Conservation (phyloP, 2,113 vertebrate species). For the Eulemur macaco region DNA sequence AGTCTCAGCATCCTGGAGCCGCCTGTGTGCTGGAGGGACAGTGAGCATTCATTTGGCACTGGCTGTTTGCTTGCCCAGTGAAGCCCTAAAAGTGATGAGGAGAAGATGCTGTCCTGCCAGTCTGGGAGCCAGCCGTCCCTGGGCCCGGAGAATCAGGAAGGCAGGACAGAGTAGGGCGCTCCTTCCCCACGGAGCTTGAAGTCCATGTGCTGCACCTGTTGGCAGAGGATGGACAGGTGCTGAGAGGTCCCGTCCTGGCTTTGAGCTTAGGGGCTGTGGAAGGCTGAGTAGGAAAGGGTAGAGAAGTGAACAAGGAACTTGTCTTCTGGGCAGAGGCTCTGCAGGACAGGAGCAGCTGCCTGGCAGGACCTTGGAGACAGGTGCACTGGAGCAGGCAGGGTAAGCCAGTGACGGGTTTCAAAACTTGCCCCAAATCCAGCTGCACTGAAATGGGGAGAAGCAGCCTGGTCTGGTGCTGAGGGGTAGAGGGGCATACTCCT, state of each 20-base stretch:
- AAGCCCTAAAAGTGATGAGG: background rate
- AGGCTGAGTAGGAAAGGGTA: background rate
- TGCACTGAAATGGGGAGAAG: background rate
- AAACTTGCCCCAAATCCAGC: background rate
- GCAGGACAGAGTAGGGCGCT: background rate
- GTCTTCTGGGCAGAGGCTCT: background rate
- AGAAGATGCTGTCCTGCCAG: background rate
- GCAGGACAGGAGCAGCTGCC: background rate
- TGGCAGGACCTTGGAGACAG: background rate
- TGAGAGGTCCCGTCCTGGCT: background rate
- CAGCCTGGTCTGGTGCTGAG: accelerated
- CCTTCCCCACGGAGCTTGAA: background rate
- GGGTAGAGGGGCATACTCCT: background rate
- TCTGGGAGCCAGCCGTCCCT: background rate
- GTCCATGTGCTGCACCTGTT: background rate
- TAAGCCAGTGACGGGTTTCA: background rate
- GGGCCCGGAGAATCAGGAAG: background rate
- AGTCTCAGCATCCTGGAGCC: background rate
- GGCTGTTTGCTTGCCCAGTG: background rate
- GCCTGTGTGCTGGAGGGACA: background rate
- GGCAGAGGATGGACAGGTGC: background rate
- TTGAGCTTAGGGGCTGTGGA: background rate
- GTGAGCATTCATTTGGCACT: background rate
- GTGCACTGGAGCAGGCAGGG: background rate
- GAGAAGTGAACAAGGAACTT: background rate